phyloP scores from a whole-genome alignment of 2,888 invertebrate species.

The Trichopoda pennipes region DNA sequence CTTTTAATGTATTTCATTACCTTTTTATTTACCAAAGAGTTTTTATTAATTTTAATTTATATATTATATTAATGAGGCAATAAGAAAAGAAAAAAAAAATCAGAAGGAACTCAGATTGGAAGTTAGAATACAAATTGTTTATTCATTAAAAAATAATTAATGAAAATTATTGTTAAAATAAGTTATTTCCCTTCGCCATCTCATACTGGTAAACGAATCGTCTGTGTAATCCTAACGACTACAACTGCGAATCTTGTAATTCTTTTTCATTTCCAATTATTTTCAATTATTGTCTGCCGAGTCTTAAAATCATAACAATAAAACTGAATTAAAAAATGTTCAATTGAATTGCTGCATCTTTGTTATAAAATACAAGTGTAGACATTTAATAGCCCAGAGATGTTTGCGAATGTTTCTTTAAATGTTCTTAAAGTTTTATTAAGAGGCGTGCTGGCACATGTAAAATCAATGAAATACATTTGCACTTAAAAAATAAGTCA shows the following conservation, averaged over 20 bases:
- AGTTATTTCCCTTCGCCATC: no score
- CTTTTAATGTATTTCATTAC: no score
- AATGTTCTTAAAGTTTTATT: constrained; percentile 31
- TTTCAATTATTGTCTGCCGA: constrained; percentile 4
- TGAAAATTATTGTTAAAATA: background rate
- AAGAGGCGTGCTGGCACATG: constrained; percentile 57
- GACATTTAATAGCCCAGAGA: constrained; percentile 54
- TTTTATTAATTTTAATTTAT: no score
- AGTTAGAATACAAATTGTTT: no score
- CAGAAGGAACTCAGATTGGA: no score
- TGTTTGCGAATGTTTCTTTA: constrained; percentile 49
- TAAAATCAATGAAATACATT: constrained; percentile 56
- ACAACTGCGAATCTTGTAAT: background rate
- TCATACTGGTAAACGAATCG: background rate
- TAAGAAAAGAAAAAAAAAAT: no score
- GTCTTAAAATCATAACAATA: constrained; percentile 24
- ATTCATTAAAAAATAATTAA: background rate
- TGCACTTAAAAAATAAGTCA: constrained; percentile 39
- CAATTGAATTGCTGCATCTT: constrained; percentile 65
- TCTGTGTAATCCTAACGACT: background rate
- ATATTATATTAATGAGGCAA: no score
- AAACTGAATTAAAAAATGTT: constrained; percentile 32
- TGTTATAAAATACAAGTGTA: constrained; percentile 62
- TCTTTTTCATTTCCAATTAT: constrained; percentile 5
- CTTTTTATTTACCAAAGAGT: no score